These are phyloP conservation scores for Malthinus flaveolus DNA, from an alignment of 2,888 invertebrate genomes.

Conservation along the genomic window DNA sequence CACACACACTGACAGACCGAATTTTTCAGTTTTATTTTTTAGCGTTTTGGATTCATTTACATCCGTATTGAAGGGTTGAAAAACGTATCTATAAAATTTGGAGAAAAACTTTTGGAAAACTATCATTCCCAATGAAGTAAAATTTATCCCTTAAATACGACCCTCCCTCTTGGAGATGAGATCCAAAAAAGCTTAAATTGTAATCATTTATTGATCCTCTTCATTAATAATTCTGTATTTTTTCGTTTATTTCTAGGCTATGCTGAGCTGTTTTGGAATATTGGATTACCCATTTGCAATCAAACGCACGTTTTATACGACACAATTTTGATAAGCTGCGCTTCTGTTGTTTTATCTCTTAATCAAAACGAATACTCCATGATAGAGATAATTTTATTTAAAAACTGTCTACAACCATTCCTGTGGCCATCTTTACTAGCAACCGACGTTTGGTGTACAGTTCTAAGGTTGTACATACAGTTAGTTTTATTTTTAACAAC, in stretches of 20 bases:
- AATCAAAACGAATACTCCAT: conserved; percentile 30
- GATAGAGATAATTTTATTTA: conserved; percentile 38
- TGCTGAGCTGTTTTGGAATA: conserved; percentile 11
- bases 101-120: no score
- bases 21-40: no score
- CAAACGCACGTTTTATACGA: conserved; percentile 25
- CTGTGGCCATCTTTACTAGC: conserved; percentile 42
- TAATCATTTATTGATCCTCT: no score
- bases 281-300: neutral
- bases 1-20: no score
- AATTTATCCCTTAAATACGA: no score
- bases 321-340: conserved; percentile 35
- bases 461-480: conserved; percentile 40
- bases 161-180: no score
- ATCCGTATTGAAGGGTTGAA: no score
- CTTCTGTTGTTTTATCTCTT: conserved; percentile 31
- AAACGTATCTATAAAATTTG: no score
- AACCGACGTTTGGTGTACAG: conserved; percentile 42
- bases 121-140: no score
- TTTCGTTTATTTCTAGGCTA: conserved; percentile 9
- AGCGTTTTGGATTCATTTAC: no score
- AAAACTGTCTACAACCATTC: conserved; percentile 37
- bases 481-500: neutral
- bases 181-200: no score
- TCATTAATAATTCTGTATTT: no score